Base-by-base conservation (phyloP, 1,140 invertebrate genomes). In the Habropoda laboriosa region DNA sequence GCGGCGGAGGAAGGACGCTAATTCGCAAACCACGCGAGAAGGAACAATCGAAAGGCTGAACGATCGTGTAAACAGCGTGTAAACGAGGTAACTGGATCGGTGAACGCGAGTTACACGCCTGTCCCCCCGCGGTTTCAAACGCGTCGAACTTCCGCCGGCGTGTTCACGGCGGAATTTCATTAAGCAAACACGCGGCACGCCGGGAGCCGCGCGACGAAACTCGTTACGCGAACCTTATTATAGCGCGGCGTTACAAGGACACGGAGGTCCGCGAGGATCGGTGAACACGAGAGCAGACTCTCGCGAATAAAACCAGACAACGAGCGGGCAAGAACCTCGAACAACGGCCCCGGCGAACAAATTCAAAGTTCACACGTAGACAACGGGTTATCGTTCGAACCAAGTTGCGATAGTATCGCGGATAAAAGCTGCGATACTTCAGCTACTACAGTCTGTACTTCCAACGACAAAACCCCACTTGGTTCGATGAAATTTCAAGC, bases 211-310 rank as follows among this genome's bases (percentile, higher is more conserved):
- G 58, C 30, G 58, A 47, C 58, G 78, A 79, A 79, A 74, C 78
- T 79, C 78, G 71, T 79, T 79, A 79, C 47, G 60, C 60, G 71
- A 79, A 79, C 77, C 78, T 73, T 63, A 74, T 79, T 79, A 79
- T 79, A 60, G 60, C 21, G 51, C 24, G 49, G 58, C 47, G 40
- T 79, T 75, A 47, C 71, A 63, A 66, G 71, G 21, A 30, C 49
- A 61, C 18, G 40, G 27, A 38, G 77, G 40, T 16, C 21, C 21
- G 49, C 49, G 2, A 73, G 58, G 49, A 74, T 64, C 58, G 47
- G 7, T 78, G 57, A 71, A 30, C 66, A n/a, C 55, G 21, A 21
- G 10, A n/a, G n/a, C n/a, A n/a, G n/a, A n/a, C n/a, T 27, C 30
- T 12, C 21, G 12, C 47, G 49, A 63, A 64, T 35, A 57, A 55